Evolutionary conservation across 1,140 invertebrate species (phyloP), one percentile per base, ranked within the genome.

Genomic region (Dolichoris vasculosae): DNA sequence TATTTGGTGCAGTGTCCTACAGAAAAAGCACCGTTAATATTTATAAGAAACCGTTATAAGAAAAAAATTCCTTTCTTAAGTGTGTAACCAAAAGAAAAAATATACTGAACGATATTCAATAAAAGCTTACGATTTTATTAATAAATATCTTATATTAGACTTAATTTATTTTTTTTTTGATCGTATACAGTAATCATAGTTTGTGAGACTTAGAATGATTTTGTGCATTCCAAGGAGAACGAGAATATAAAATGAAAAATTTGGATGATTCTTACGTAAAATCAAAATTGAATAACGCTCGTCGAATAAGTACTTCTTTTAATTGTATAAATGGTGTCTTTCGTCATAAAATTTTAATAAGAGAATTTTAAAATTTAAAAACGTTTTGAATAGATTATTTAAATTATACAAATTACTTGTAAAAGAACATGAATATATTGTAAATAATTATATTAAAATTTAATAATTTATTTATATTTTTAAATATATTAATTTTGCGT

Each of bases 21-120:
- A 38, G 32, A 78, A 59, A 78, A 17, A 26, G 55, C 38, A 23
- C 13, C 67, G 80, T 51, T 35, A 48, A 80, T 80, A 85, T 85
- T 85, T 85, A 85, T 77, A 67, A 85, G 64, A 38, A 15, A 69
- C 69, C 55, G 69, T 85, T 81, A 85, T 81, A 81, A n/a, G 75
- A 23, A n/a, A 64, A 85, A 55, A 71, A 69, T 81, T 40, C 38
- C 63, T 55, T 46, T 48, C 64, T 46, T 59, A 35, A 69, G 48
- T 71, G 32, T 6, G 8, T 38, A 8, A 32, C 67, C 13, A 13
- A 1, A 17, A 51, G 67, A 69, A 69, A 35, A 38, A 69, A 69
- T 15, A 38, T 20, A 0, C 35, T 11, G 4, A 69, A 20, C 0
- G 32, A 73, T 67, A 26, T 38, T 38, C 20, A 73, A 4, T 20